phyloP scores from a whole-genome alignment of 2,888 invertebrate species.

The Drosophila vallismaia region DNA sequence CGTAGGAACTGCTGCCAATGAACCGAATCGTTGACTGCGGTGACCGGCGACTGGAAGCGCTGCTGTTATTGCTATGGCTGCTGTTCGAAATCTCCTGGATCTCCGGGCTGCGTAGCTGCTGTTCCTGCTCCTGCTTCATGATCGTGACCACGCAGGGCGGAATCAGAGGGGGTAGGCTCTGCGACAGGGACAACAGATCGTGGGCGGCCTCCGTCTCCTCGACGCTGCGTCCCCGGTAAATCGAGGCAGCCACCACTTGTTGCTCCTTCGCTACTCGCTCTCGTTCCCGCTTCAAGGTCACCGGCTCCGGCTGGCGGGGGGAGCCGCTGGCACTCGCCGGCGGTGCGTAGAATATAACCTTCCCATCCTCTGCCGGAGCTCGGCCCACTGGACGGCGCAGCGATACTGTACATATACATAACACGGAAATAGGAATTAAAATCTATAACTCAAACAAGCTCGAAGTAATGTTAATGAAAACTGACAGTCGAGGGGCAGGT shows the following conservation, averaged over 20 bases:
- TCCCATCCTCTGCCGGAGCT: constrained; percentile 78
- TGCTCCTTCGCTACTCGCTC: constrained; percentile 54
- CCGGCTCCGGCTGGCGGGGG: constrained; percentile 51
- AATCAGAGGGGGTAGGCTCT: constrained; percentile 90
- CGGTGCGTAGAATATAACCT: constrained; percentile 84
- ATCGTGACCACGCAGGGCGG: constrained; percentile 89
- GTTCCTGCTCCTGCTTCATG: constrained; percentile 83
- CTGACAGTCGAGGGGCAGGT: constrained; percentile 17
- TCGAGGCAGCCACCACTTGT: constrained; percentile 45
- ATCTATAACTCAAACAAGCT: constrained; percentile 13
- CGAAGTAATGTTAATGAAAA: neutral
- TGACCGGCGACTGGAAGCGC: constrained; percentile 73
- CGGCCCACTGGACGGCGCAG: constrained; percentile 77
- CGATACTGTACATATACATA: constrained; percentile 53
- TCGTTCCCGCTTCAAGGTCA: constrained; percentile 60
- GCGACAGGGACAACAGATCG: constrained; percentile 90
- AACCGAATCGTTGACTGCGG: constrained; percentile 80
- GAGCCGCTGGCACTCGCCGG: constrained; percentile 76
- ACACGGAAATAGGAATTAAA: constrained; percentile 20
- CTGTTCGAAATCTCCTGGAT: constrained; percentile 83
- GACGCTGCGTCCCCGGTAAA: constrained; percentile 86
- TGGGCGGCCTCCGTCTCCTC: constrained; percentile 96
- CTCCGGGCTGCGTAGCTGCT: constrained; percentile 62
- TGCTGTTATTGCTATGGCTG: neutral
- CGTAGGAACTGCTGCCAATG: constrained; percentile 77